phyloP scores from a whole-genome alignment of 2,797 vertebrate species.

The Peromyscus eremicus region DNA sequence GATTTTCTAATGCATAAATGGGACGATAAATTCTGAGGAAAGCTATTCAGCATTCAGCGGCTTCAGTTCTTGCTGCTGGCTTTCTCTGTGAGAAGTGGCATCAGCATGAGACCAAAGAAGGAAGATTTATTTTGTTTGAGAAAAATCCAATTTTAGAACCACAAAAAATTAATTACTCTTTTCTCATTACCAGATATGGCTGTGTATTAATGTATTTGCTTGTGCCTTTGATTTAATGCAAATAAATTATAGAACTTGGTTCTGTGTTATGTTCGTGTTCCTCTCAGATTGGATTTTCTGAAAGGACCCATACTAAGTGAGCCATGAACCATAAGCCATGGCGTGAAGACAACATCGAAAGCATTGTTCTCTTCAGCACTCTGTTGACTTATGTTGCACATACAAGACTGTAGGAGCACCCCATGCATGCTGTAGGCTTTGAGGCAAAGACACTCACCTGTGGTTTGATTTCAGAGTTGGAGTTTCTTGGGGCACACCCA shows the following conservation, averaged over 20 bases:
- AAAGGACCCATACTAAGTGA: background rate
- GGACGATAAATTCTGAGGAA: slow-evolving; percentile 72
- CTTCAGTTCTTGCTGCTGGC: background rate
- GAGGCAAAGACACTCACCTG: slow-evolving; percentile 53
- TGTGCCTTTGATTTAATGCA: background rate
- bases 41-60: slow-evolving; percentile 29
- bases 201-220: background rate
- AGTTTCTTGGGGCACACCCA: slow-evolving; percentile 60
- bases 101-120: background rate
- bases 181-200: background rate
- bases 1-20: slow-evolving; percentile 72
- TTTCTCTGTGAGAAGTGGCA: background rate
- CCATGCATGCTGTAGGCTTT: background rate
- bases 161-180: slow-evolving; percentile 52
- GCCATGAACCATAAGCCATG: background rate
- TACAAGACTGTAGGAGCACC: background rate
- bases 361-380: background rate
- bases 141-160: slow-evolving; percentile 53
- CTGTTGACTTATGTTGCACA: background rate
- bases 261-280: background rate
- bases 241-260: slow-evolving; percentile 33
- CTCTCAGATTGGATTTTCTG: slow-evolving; percentile 42
- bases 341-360: background rate
- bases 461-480: slow-evolving; percentile 52
- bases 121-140: slow-evolving; percentile 22